These are phyloP conservation scores for Sapayoa aenigma DNA, from an alignment of 2,113 vertebrate species.

Conservation along the genomic window DNA sequence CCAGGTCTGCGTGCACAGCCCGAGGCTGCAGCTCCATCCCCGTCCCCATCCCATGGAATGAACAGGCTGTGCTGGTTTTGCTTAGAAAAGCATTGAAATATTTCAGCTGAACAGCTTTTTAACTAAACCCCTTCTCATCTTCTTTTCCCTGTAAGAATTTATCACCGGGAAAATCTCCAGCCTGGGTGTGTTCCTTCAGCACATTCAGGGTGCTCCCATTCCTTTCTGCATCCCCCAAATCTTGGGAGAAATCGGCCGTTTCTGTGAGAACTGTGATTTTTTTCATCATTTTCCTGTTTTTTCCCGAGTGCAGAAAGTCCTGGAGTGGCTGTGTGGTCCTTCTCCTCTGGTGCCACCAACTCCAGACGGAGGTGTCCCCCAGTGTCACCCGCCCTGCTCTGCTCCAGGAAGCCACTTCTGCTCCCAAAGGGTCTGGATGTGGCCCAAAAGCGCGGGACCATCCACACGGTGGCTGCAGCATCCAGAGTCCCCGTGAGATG, in stretches of 20 bases:
- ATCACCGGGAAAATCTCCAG: neutral
- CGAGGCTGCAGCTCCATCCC: rapidly evolving
- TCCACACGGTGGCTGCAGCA: neutral
- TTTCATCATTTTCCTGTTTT: rapidly evolving
- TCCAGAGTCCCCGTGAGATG: conserved; percentile 5
- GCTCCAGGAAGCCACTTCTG: neutral
- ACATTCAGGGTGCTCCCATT: no score
- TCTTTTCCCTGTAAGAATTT: neutral
- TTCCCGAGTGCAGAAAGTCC: rapidly evolving
- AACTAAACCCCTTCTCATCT: rapidly evolving
- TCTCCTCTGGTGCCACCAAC: neutral
- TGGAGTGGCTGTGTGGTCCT: neutral
- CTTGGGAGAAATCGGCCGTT: rapidly evolving
- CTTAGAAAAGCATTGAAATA: rapidly evolving
- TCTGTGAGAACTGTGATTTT: rapidly evolving
- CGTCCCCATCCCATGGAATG: neutral
- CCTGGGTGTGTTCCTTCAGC: neutral
- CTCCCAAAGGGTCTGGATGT: neutral
- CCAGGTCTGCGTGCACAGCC: conserved; percentile 1
- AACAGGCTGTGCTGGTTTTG: neutral
- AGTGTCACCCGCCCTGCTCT: rapidly evolving
- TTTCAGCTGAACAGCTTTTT: neutral
- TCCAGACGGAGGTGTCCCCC: no score
- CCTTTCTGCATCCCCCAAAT: neutral
- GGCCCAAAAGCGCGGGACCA: neutral